Base-by-base conservation (phyloP, 2,797 vertebrate genomes). In the Tiaroga cobitis region DNA sequence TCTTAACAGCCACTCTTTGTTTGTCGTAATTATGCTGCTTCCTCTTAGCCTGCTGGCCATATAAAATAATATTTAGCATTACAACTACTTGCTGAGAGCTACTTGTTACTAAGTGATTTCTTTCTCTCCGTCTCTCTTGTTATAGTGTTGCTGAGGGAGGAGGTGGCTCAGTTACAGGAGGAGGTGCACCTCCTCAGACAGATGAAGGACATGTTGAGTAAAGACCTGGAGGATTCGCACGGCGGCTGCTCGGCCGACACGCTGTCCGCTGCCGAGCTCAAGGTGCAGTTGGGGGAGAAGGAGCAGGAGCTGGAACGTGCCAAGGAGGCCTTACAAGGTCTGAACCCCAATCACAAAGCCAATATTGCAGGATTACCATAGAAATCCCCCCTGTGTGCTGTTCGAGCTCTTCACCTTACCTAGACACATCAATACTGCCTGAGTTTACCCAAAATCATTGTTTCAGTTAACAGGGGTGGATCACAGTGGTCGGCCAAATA, bases 271-370 rank as follows among this genome's bases (percentile, higher is more conserved):
- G 95, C 96, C 0, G 96, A 96, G 92, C 95, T 97, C 81, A 94
- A 95, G 90, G 95, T 96, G 87, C 96, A 96, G 91, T 94, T 97
- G 90, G 95, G 89, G 0, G 96, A 97, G 93, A 97, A 96, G 90
- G 96, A 96, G 88, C 95, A 96, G 89, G 96, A 97, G 89, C 92
- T 97, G 88, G 94, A 95, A 0, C 93, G 96, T 1, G 95, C 96
- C 92, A 97, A 95, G 92, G 96, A 97, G 90, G 95, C 96, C 86
- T 93, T 97, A 80, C 96, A 97, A 92, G 96, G 96, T 97, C 91
- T 94, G 93, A 86, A 84, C n/a, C 80, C 32, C 65, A 79, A 65
- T 74, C 81, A 68, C 37, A 82, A 41, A 69, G 76, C 68, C 69
- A 70, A 37, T 56, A 75, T 70, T 81, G 46, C 39, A 18, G 41